Evolutionary conservation across 2,113 vertebrate species (phyloP).

Genomic region (Hippocampus abdominalis): DNA sequence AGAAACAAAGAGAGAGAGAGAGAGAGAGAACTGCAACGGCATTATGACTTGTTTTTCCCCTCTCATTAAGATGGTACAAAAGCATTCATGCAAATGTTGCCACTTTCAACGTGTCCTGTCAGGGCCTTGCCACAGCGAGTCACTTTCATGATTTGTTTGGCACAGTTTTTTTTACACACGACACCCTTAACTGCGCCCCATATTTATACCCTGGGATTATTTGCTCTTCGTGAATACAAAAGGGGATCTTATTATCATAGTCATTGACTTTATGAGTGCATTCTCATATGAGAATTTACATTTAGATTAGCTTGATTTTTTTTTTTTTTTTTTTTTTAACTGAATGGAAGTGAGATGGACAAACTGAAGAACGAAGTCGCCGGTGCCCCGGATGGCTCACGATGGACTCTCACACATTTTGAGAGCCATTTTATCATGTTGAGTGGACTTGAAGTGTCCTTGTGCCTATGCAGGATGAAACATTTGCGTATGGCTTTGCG

Average conservation of each 20-base stretch:
- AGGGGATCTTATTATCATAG: constrained; percentile 44
- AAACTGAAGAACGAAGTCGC: constrained; percentile 37
- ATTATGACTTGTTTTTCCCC: too few relatives aligned
- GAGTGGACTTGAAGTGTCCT: constrained; percentile 37
- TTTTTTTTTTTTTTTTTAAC: not conserved
- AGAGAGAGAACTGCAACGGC: too few relatives aligned
- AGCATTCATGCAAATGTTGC: too few relatives aligned
- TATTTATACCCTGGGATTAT: not conserved
- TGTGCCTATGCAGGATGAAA: constrained; percentile 41
- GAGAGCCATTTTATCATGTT: constrained; percentile 34
- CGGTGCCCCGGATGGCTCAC: constrained; percentile 29
- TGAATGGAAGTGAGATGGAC: constrained; percentile 33
- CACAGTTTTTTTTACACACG: too few relatives aligned
- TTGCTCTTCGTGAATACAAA: constrained; percentile 20
- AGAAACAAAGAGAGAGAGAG: not conserved
- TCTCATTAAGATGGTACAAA: too few relatives aligned
- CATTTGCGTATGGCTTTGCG: constrained; percentile 44
- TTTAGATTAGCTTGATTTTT: constrained; percentile 34
- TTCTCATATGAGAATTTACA: constrained; percentile 48
- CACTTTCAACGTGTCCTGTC: too few relatives aligned
- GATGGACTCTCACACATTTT: constrained; percentile 27
- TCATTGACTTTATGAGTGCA: constrained; percentile 29
- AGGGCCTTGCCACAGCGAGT: too few relatives aligned
- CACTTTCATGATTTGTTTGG: too few relatives aligned
- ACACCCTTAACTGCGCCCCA: too few relatives aligned